These are phyloP conservation scores for Trachythela sp. DNA, from an alignment of 64 coral and sea anemone genomes.

Conservation along the genomic window DNA sequence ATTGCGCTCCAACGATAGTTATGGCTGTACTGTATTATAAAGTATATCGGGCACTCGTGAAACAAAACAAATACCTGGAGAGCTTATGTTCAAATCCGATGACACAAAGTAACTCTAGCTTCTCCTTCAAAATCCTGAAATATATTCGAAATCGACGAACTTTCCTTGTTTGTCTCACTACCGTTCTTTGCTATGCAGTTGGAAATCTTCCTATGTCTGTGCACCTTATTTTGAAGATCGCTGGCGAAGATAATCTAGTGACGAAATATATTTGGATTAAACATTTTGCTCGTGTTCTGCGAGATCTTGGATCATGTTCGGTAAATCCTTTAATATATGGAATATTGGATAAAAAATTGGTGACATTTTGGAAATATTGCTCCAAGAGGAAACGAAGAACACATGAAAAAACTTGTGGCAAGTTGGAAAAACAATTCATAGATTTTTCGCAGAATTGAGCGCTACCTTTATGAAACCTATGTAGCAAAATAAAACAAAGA, in stretches of 20 bases:
- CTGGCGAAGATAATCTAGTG: background rate
- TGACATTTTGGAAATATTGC: background rate
- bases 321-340: background rate
- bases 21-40: too few species aligned
- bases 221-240: background rate
- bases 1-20: too few species aligned
- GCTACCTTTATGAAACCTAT: too few species aligned
- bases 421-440: too few species aligned
- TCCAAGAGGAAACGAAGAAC: background rate
- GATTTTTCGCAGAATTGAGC: too few species aligned
- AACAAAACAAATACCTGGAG: background rate
- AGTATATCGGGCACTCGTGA: background rate
- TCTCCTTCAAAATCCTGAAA: background rate
- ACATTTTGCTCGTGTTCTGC: background rate
- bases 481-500: too few species aligned
- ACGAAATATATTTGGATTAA: too few species aligned
- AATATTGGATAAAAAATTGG: background rate
- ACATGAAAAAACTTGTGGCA: too few species aligned
- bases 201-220: background rate
- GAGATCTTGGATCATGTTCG: background rate
- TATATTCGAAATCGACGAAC: background rate
- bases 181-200: background rate
- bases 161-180: background rate
- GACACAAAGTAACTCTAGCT: too few species aligned
- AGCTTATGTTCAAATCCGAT: too few species aligned